These are phyloP conservation scores for Erebia aethiops DNA, from an alignment of 2,888 invertebrate species.

Conservation along the genomic window DNA sequence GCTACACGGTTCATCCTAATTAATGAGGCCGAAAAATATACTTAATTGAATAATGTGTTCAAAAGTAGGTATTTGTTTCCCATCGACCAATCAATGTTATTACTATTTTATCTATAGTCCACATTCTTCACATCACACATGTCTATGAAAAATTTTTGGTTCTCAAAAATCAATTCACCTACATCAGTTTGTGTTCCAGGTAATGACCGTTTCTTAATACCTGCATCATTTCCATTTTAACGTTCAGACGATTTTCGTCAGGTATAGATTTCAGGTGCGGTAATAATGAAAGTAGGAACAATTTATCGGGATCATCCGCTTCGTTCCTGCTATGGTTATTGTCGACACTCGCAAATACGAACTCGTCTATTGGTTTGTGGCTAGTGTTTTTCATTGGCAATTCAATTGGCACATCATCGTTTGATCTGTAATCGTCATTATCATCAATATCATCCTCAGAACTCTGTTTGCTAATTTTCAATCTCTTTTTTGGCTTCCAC, in stretches of 20 bases:
- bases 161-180: conserved; percentile 3
- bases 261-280: conserved; percentile 73
- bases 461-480: conserved; percentile 55
- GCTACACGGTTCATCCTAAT: not conserved
- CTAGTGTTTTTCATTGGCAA: conserved; percentile 31
- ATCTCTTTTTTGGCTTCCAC: conserved; percentile 59
- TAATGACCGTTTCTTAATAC: conserved; percentile 68
- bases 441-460: conserved; percentile 59
- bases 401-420: conserved; percentile 45
- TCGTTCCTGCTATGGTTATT: conserved; percentile 48
- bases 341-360: conserved; percentile 71
- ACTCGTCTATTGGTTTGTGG: conserved; percentile 52
- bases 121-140: not conserved
- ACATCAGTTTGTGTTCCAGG: conserved; percentile 53
- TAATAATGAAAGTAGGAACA: conserved; percentile 70
- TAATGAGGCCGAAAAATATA: not conserved
- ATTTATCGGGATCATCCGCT: conserved; percentile 65
- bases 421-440: conserved; percentile 47
- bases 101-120: not conserved
- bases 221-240: conserved; percentile 75
- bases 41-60: not conserved
- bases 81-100: too few relatives aligned
- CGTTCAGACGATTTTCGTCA: conserved; percentile 63
- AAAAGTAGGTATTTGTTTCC: too few relatives aligned
- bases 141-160: not conserved